Base-by-base conservation (phyloP, 1,140 invertebrate genomes). In the Vanessa atalanta region DNA sequence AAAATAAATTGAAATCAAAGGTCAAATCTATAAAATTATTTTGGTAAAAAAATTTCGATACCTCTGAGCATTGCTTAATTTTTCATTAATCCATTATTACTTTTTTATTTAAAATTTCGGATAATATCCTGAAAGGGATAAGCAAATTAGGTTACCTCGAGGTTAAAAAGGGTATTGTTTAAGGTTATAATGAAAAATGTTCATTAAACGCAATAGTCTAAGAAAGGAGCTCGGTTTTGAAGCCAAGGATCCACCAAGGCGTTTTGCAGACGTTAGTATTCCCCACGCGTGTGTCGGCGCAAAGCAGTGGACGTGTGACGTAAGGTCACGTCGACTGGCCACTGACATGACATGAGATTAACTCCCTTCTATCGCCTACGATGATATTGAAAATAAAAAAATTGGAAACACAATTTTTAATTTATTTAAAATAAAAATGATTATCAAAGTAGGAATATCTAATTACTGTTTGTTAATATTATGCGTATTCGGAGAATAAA, bases 181-280 rank as follows among this genome's bases (percentile, higher is more conserved):
- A 75, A 75, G 73, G 74, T 72, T 67, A 68, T 72, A 76, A 75
- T 75, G 73, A 76, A 76, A 70, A 72, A 61, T 60, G 81, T 84
- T 79, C 82, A 85, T 86, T 83, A 85, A 86, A 86, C 84, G 87
- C 86, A 88, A 90, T 83, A 79, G 84, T 85, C 79, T 89, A 88
- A 88, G 89, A 90, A 93, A 91, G 89, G 91, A 89, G 89, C 79
- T 90, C 81, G 88, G 88, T 91, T 93, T 93, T 93, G 89, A 93
- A 93, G 91, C 91, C 91, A 93, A 93, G 91, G 91, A 93, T 93
- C 79, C 75, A 88, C 84, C 90, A 92, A 92, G 90, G 90, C 87
- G 88, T 85, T 88, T 83, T 82, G 84, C 74, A 86, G 83, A 80
- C 79, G 88, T 93, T 93, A 90, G 87, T 93, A 93, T 93, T 87